phyloP scores from a whole-genome alignment of 2,888 invertebrate genomes.

The Dryococelus australis region DNA sequence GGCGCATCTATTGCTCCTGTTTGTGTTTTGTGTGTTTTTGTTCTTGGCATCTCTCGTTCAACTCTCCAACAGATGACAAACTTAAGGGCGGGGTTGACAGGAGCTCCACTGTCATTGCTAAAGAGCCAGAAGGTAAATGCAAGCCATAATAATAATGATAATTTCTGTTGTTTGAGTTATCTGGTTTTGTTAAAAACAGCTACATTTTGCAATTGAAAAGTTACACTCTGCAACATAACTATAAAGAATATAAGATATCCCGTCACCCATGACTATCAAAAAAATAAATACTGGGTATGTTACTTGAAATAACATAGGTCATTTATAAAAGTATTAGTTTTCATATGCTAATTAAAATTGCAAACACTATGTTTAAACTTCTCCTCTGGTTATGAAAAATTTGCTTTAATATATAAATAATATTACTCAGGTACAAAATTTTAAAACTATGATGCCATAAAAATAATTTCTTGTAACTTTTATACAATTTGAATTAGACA shows the following conservation, averaged over 20 bases:
- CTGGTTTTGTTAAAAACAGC: conserved; percentile 31
- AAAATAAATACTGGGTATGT: background rate
- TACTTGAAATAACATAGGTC: background rate
- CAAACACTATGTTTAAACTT: background rate
- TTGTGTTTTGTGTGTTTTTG: conserved; percentile 61
- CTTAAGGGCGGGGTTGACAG: conserved; percentile 88
- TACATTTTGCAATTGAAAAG: conserved; percentile 27
- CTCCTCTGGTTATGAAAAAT: background rate
- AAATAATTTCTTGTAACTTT: background rate
- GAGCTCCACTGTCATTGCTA: conserved; percentile 92
- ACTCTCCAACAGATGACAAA: conserved; percentile 75
- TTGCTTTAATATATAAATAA: background rate
- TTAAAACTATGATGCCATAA: background rate
- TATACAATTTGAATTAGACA: background rate
- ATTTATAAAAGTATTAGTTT: background rate
- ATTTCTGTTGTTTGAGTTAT: background rate
- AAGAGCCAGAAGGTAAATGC: conserved; percentile 84
- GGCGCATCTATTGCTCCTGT: conserved; percentile 40
- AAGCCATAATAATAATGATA: conserved; percentile 35
- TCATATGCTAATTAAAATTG: background rate
- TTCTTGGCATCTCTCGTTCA: conserved; percentile 55
- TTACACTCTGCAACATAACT: background rate
- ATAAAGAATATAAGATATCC: background rate
- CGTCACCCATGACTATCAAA: background rate
- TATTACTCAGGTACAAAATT: background rate